Conservation (phyloP, 2,888 invertebrate species). For the Melanostoma mellinum region DNA sequence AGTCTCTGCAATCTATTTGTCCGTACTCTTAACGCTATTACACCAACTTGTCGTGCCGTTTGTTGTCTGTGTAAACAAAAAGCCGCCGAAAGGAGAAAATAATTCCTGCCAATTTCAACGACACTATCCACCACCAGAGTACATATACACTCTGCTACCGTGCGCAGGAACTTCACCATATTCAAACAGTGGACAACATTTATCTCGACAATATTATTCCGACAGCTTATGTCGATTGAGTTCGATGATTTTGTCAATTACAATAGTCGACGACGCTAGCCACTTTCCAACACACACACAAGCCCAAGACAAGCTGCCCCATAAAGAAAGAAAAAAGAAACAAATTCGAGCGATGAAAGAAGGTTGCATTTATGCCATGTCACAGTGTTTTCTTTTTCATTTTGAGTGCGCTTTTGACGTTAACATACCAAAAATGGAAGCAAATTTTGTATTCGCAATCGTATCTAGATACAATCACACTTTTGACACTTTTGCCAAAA, state of each 20-base stretch:
- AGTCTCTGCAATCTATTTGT: conserved; percentile 65
- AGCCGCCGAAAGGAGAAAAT: conserved; percentile 58
- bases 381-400: not conserved
- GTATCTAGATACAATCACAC: conserved; percentile 65
- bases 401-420: conserved; percentile 38
- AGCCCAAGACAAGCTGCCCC: conserved; percentile 16
- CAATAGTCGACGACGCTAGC: conserved; percentile 43
- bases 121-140: conserved; percentile 39
- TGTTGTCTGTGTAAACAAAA: conserved; percentile 45
- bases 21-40: conserved; percentile 62
- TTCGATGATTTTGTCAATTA: conserved; percentile 73
- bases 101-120: conserved; percentile 46
- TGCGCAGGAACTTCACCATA: conserved; percentile 4
- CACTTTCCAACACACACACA: conserved; percentile 47
- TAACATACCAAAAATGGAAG: conserved; percentile 64
- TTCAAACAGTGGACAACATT: conserved; percentile 64
- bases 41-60: conserved; percentile 69
- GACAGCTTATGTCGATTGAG: conserved; percentile 72
- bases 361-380: conserved; percentile 38
- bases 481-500: conserved; percentile 67
- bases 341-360: conserved; percentile 48
- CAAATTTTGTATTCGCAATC: conserved; percentile 46
- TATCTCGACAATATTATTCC: conserved; percentile 71
- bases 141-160: conserved; percentile 1
- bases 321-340: conserved; percentile 20